phyloP scores from a whole-genome alignment of 2,113 vertebrate genomes.

The Centropristis striata region DNA sequence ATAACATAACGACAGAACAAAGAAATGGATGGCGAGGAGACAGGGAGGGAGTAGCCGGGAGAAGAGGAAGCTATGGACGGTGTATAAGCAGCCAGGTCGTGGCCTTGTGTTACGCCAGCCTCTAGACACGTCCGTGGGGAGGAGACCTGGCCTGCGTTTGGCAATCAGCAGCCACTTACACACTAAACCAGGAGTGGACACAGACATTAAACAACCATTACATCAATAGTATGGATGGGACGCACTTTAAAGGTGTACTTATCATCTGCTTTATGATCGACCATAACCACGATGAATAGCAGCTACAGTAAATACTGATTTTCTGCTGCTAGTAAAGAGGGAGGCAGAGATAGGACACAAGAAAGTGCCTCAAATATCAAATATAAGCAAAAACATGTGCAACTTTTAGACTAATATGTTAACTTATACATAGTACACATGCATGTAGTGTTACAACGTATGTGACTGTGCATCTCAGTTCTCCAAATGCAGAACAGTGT shows the following conservation, averaged over 20 bases:
- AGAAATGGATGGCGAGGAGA: conserved; percentile 43
- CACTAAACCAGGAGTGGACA: conserved; percentile 63
- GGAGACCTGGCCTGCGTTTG: conserved; percentile 60
- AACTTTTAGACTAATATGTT: no score
- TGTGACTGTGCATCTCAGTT: not conserved
- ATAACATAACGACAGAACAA: conserved; percentile 71
- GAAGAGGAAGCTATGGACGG: conserved; percentile 31
- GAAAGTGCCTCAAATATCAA: not conserved
- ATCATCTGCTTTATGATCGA: conserved; percentile 70
- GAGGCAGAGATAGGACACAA: not conserved
- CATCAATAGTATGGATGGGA: conserved; percentile 73
- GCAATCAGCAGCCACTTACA: conserved; percentile 76
- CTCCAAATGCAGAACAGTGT: not conserved
- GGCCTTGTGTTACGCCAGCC: conserved; percentile 59
- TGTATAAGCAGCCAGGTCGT: conserved; percentile 60
- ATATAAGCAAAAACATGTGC: not conserved
- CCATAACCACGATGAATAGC: conserved; percentile 70
- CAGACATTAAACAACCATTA: conserved; percentile 79
- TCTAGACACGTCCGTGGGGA: conserved; percentile 61
- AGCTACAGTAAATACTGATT: conserved; percentile 49
- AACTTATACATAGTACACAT: not conserved
- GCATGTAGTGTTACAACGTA: not conserved
- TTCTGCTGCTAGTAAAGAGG: conserved; percentile 12
- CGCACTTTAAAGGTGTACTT: conserved; percentile 67
- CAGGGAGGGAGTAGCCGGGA: conserved; percentile 21